Conservation (phyloP, 2,888 invertebrate species). For the Agonum fuliginosum region DNA sequence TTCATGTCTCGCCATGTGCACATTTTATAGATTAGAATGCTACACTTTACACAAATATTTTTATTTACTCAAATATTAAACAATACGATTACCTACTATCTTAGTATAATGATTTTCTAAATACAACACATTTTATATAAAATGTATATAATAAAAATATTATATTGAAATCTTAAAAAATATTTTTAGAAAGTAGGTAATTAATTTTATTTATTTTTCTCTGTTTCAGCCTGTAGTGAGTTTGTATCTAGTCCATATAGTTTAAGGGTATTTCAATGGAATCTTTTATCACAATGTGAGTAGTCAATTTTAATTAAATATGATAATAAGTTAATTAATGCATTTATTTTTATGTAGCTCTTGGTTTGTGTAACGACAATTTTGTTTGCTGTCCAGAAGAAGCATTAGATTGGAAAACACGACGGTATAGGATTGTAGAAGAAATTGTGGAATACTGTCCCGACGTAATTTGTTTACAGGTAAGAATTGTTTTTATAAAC, state of each 20-base stretch:
- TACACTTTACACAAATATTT: constrained; percentile 2
- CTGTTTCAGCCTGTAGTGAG: constrained; percentile 73
- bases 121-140: too few relatives aligned
- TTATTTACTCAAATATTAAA: not conserved
- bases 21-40: constrained; percentile 15
- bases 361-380: constrained; percentile 82
- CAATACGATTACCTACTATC: too few relatives aligned
- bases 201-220: constrained; percentile 10
- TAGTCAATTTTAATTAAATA: not conserved
- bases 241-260: constrained; percentile 72
- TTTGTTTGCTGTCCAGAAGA: constrained; percentile 82
- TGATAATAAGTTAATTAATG: not conserved
- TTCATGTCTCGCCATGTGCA: constrained; percentile 18
- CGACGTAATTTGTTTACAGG: constrained; percentile 83
- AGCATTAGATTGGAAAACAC: constrained; percentile 81
- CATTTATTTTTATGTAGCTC: constrained; percentile 74
- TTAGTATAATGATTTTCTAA: too few relatives aligned
- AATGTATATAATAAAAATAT: too few relatives aligned
- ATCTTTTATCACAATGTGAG: constrained; percentile 82
- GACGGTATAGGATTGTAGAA: constrained; percentile 81
- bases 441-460: constrained; percentile 82
- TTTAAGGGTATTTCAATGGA: constrained; percentile 82
- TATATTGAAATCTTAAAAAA: too few relatives aligned
- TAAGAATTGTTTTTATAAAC: constrained; percentile 68
- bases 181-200: too few relatives aligned